phyloP scores from a whole-genome alignment of 2,888 invertebrate genomes.

The Leucania comma region DNA sequence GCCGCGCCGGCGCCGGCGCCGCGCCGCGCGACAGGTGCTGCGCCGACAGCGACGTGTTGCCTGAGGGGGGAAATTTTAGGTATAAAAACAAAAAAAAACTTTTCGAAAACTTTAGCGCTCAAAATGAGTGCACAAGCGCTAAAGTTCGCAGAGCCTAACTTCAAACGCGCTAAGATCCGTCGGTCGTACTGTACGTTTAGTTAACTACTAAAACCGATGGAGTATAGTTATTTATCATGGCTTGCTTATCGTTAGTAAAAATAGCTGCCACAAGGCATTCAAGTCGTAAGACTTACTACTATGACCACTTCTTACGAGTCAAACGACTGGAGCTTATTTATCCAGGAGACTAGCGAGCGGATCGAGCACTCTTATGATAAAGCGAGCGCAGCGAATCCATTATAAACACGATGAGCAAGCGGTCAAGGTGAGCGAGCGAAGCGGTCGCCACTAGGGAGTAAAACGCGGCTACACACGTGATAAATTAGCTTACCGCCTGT shows the following conservation, averaged over 20 bases:
- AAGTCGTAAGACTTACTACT: neutral
- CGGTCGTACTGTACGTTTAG: no score
- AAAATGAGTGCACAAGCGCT: no score
- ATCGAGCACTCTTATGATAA: neutral
- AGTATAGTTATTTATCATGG: no score
- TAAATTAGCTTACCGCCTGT: slow-evolving; percentile 68
- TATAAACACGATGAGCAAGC: no score
- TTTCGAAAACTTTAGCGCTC: no score
- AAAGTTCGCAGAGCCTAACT: no score
- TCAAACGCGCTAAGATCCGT: no score
- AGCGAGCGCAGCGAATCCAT: neutral
- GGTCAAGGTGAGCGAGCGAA: neutral
- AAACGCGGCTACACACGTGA: neutral
- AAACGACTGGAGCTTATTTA: neutral
- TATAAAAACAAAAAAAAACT: no score
- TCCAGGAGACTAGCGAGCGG: neutral
- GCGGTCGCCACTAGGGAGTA: no score
- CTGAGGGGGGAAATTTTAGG: slow-evolving; percentile 55
- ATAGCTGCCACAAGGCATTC: no score
- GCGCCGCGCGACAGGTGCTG: slow-evolving; percentile 85
- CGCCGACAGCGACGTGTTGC: slow-evolving; percentile 92
- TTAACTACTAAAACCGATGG: no score
- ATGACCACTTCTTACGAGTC: neutral
- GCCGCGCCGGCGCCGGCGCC: slow-evolving; percentile 82
- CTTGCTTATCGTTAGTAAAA: no score